Percentiles rank a stretch among this genome's conserved stretches.
Conservation (phyloP, 2,113 vertebrate species). For the Brachyistius frenatus region DNA sequence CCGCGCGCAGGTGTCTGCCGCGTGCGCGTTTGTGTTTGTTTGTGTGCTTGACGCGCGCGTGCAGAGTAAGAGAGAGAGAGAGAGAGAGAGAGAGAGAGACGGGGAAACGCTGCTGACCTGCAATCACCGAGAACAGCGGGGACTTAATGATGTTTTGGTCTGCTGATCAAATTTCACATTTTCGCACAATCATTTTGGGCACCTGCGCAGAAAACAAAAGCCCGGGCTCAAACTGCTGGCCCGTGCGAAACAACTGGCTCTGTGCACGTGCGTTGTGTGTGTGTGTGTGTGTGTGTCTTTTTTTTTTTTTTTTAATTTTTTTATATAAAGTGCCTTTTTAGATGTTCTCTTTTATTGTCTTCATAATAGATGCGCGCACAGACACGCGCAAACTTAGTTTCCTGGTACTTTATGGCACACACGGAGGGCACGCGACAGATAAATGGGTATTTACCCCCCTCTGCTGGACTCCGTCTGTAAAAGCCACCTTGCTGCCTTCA, state of each 20-base stretch:
- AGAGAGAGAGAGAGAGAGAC: constrained; percentile 3
- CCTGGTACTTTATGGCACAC: neutral
- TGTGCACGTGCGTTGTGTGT: neutral
- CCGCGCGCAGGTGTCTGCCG: constrained; percentile 91
- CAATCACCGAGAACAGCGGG: constrained; percentile 87
- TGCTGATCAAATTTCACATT: constrained; percentile 84
- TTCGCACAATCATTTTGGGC: constrained; percentile 86
- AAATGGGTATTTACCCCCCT: constrained; percentile 72
- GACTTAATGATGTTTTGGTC: constrained; percentile 86
- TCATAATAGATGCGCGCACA: constrained; percentile 9
- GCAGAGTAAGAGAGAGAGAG: neutral
- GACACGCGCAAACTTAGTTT: constrained; percentile 23
- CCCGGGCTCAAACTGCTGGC: constrained; percentile 67
- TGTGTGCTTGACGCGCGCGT: neutral
- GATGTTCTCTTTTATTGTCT: neutral
- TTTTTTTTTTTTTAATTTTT: neutral
- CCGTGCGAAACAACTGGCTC: constrained; percentile 26
- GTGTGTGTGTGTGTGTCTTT: neutral
- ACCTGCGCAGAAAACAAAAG: constrained; percentile 88
- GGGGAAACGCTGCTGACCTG: constrained; percentile 88
- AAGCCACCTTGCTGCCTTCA: constrained; percentile 34
- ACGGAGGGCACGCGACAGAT: neutral
- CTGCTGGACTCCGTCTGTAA: constrained; percentile 63
- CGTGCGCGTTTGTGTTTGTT: constrained; percentile 33
- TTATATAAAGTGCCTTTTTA: neutral